Evolutionary conservation across 1,140 invertebrate genomes (phyloP), one percentile per base, ranked within the genome.

Genomic region (Liolophura sinensis): DNA sequence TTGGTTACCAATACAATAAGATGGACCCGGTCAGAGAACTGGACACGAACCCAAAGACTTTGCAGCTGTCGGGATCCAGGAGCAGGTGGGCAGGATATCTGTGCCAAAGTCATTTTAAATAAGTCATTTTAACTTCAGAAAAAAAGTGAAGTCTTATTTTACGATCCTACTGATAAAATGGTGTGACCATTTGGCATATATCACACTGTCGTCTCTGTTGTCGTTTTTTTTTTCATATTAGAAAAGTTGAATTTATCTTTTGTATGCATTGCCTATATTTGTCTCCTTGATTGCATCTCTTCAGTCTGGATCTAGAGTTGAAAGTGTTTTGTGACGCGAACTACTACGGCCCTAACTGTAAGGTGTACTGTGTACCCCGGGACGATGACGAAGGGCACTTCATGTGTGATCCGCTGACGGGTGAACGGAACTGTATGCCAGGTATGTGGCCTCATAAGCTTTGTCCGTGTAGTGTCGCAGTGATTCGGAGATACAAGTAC

Each of bases 311-410:
- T 51, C 47, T 77, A 27, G 70, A 70, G 24, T 47, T 76, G 12
- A 71, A 69, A 51, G 71, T 75, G 14, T 77, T 71, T 60, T 79
- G 77, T 70, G 72, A 76, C 25, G 22, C 59, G 1, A 31, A 72
- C 65, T 79, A 68, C 62, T 79, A 73, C 54, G 75, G 74, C 6
- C 22, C 56, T 0, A 62, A 69, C 0, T 79, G 77, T 68, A 60
- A 49, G 0, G 48, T 61, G 1, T 72, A 65, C 63, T 79, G 77
- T 56, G 54, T 55, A 18, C 57, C 59, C 15, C 51, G 57, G 5
- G 71, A 79, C 57, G 74, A 77, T 50, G 62, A 64, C 5, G 67
- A 65, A 6, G 77, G 77, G 0, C 77, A 79, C 51, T 77, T 69
- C 60, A 70, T 31, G 4, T 79, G 77, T 56, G 71, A 77, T 52